Evolutionary conservation across 2,888 invertebrate species (phyloP).

Genomic region (Phorcus lineatus): DNA sequence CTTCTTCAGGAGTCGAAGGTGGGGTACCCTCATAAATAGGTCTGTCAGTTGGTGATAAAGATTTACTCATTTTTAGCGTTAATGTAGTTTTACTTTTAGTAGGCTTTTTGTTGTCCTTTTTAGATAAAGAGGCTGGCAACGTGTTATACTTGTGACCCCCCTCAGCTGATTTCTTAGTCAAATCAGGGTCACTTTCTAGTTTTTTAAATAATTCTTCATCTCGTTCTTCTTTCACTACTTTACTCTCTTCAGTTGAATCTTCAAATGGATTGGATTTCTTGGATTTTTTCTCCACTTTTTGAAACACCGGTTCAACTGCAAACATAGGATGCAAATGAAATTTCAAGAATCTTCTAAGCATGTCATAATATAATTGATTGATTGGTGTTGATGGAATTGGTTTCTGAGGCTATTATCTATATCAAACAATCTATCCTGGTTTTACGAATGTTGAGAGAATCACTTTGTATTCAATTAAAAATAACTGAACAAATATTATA

Average conservation of each 20-base stretch:
- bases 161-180: neutral
- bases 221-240: slow-evolving; percentile 9
- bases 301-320: slow-evolving; percentile 31
- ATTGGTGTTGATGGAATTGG: too few relatives aligned
- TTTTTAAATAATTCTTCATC: slow-evolving; percentile 3
- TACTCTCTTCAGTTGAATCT: slow-evolving; percentile 26
- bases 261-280: slow-evolving; percentile 46
- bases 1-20: slow-evolving; percentile 62
- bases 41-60: slow-evolving; percentile 39
- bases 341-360: neutral
- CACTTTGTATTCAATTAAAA: too few relatives aligned
- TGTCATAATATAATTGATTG: too few relatives aligned
- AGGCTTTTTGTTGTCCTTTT: slow-evolving; percentile 14
- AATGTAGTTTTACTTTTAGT: slow-evolving; percentile 26
- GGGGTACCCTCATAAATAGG: slow-evolving; percentile 69
- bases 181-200: neutral
- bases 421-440: too few relatives aligned
- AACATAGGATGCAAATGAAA: neutral
- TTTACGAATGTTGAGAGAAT: too few relatives aligned
- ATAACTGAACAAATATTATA: too few relatives aligned
- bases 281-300: slow-evolving; percentile 9
- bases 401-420: too few relatives aligned
- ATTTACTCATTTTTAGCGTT: slow-evolving; percentile 37
- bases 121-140: slow-evolving; percentile 34
- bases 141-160: slow-evolving; percentile 33